Evolutionary conservation across 2,113 vertebrate genomes (phyloP).

Genomic region (Acanthisitta chloris): DNA sequence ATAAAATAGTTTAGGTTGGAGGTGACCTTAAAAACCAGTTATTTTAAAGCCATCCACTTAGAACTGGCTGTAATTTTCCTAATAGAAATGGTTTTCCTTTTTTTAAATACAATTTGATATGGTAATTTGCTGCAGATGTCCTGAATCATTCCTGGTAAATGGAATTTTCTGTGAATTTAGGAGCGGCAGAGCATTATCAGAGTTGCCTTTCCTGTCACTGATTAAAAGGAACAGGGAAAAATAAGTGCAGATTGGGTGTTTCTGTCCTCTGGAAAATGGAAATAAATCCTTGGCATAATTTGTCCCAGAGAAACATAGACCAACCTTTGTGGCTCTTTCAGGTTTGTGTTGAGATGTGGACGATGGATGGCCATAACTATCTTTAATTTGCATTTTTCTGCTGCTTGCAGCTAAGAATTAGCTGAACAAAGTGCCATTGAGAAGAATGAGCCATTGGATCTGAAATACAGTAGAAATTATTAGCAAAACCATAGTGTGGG

Average conservation of each 20-base stretch:
- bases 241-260: background rate
- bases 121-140: background rate
- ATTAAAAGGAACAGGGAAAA: background rate
- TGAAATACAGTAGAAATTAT: background rate
- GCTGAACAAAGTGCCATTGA: background rate
- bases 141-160: background rate
- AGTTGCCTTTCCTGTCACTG: background rate
- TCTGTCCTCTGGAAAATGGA: background rate
- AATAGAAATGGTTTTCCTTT: accelerated
- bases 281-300: background rate
- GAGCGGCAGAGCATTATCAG: background rate
- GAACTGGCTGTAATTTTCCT: background rate
- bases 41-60: background rate
- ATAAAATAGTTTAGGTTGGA: background rate
- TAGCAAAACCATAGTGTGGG: background rate
- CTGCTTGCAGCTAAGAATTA: background rate
- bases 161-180: background rate
- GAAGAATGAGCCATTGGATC: background rate
- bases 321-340: background rate
- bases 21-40: background rate
- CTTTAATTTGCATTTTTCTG: background rate
- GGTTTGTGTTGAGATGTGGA: background rate
- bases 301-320: background rate
- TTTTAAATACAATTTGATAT: background rate
- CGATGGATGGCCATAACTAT: background rate